Percentiles rank a stretch among this genome's conserved stretches.
phyloP scores from a whole-genome alignment of 2,888 invertebrate species.

The Adela reaumurella region DNA sequence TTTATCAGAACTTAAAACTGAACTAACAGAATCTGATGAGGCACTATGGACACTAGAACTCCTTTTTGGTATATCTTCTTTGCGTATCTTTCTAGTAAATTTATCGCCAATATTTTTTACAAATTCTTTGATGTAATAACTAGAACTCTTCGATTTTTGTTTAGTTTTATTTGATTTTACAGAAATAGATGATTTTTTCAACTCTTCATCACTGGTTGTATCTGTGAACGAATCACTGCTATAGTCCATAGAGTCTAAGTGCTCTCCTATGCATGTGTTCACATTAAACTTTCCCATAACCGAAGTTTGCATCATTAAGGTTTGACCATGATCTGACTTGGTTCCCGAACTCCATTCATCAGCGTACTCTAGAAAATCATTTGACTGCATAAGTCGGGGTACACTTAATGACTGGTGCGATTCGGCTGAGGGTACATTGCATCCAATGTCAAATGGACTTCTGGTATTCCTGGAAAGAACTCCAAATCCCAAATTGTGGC shows the following conservation, averaged over 20 bases:
- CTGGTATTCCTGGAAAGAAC: neutral
- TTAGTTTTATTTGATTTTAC: slow-evolving; percentile 6
- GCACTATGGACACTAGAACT: too few relatives aligned
- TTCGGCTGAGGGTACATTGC: slow-evolving; percentile 28
- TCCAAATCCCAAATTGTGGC: slow-evolving; percentile 44
- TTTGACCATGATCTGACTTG: slow-evolving; percentile 29
- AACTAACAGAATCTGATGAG: too few relatives aligned
- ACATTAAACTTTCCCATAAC: slow-evolving; percentile 49
- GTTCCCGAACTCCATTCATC: slow-evolving; percentile 40
- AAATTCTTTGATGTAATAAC: too few relatives aligned
- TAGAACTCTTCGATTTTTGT: slow-evolving; percentile 14
- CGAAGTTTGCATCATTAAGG: slow-evolving; percentile 35
- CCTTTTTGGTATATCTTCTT: too few relatives aligned
- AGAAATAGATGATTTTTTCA: slow-evolving; percentile 5
- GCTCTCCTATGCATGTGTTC: slow-evolving; percentile 33
- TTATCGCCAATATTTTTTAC: too few relatives aligned
- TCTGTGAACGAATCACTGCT: slow-evolving; percentile 40
- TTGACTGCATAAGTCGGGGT: slow-evolving; percentile 33
- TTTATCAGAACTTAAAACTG: too few relatives aligned
- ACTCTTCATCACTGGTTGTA: slow-evolving; percentile 40
- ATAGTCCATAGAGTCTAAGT: slow-evolving; percentile 40
- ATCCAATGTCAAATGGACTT: slow-evolving; percentile 3
- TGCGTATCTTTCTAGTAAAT: too few relatives aligned
- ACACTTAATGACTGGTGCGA: slow-evolving; percentile 36
- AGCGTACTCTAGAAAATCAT: slow-evolving; percentile 35